A percentile compares a stretch with the other conserved stretches of the same genome.
phyloP scores from a whole-genome alignment of 2,888 invertebrate species.

The Galeruca laticollis region DNA sequence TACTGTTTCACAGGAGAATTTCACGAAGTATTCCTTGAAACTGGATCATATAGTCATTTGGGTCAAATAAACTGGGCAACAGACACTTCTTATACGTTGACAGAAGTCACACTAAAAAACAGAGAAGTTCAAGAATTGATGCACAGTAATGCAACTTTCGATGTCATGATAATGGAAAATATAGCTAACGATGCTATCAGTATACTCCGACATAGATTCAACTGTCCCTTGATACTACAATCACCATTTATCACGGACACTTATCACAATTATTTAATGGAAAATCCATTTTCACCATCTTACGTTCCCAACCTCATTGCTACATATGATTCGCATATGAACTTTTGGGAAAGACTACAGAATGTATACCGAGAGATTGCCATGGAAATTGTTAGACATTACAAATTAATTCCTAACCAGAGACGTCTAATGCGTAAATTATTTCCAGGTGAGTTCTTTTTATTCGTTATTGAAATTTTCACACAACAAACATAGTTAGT shows the following conservation, averaged over 20 bases:
- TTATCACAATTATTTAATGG: constrained; percentile 64
- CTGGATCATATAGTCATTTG: neutral
- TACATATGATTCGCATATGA: constrained; percentile 64
- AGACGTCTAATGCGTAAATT: constrained; percentile 28
- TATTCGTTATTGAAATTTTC: no score
- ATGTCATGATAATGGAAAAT: constrained; percentile 56
- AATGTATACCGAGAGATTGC: constrained; percentile 64
- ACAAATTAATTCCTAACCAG: constrained; percentile 32
- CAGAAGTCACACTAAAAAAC: neutral
- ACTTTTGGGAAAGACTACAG: constrained; percentile 69
- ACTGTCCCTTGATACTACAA: constrained; percentile 36
- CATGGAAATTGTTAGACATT: constrained; percentile 4
- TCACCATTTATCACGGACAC: constrained; percentile 32
- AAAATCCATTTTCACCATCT: constrained; percentile 66
- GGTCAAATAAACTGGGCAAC: neutral
- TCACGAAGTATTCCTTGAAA: neutral
- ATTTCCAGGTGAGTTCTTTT: neutral
- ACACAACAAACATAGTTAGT: neutral
- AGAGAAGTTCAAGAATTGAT: constrained; percentile 51
- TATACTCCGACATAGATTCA: constrained; percentile 31
- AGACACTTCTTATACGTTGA: neutral
- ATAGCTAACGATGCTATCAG: constrained; percentile 53
- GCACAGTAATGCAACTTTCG: constrained; percentile 52
- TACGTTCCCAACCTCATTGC: constrained; percentile 67
- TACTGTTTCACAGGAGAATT: neutral